Percentiles rank a stretch among this genome's conserved stretches.
These are phyloP conservation scores for Mercenaria mercenaria DNA, from an alignment of 1,140 invertebrate genomes.

Conservation along the genomic window DNA sequence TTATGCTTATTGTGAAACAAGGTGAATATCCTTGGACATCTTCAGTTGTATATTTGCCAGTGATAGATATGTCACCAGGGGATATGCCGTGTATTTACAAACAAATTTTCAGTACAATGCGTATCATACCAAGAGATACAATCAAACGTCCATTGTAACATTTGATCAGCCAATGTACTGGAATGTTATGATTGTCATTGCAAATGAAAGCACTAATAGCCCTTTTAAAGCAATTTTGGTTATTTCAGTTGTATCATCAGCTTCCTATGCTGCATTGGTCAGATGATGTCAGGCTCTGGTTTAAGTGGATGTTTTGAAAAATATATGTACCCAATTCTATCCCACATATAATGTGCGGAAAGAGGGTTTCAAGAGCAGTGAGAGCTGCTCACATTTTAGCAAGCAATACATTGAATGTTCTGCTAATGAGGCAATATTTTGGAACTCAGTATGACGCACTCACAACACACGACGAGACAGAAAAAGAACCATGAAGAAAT, in stretches of 20 bases:
- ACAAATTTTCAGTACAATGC: no score
- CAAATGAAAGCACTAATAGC: background rate
- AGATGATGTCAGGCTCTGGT: background rate
- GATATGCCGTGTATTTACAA: background rate
- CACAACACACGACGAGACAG: no score
- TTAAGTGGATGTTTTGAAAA: background rate
- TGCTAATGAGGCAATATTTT: no score
- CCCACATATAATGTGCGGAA: no score
- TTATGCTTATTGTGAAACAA: background rate
- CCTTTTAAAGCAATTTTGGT: no score
- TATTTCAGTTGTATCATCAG: background rate
- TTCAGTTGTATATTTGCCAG: slow-evolving; percentile 23
- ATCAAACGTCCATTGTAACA: background rate
- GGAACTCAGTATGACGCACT: no score
- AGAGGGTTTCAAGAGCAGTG: no score
- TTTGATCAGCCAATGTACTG: slow-evolving; percentile 21
- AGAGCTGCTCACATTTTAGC: no score
- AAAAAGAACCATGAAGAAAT: no score
- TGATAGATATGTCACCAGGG: slow-evolving; percentile 23
- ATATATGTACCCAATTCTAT: background rate
- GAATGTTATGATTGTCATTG: background rate
- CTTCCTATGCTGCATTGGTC: background rate
- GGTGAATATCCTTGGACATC: slow-evolving; percentile 26
- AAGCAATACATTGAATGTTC: no score
- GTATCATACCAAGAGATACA: background rate